Evolutionary conservation across 2,113 vertebrate genomes (phyloP).

Genomic region (Notarius quadriscutis): DNA sequence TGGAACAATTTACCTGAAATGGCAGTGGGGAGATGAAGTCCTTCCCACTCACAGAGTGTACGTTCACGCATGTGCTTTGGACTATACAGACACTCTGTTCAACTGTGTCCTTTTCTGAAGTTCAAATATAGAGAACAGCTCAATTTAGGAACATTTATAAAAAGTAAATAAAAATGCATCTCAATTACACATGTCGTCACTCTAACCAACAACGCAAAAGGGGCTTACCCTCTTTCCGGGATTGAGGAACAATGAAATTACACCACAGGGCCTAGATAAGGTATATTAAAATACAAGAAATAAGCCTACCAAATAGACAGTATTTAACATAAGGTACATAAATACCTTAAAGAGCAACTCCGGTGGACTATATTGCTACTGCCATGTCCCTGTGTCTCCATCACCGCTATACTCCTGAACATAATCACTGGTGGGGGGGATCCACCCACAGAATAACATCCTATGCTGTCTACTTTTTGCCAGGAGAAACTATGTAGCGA

Average conservation of each 20-base stretch:
- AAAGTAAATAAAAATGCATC: too few species aligned
- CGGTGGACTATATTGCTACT: background rate
- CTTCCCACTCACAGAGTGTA: conserved; percentile 91
- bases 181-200: background rate
- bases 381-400: background rate
- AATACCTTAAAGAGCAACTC: background rate
- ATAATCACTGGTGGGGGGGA: background rate
- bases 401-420: background rate
- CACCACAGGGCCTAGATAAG: conserved; percentile 91
- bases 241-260: conserved; percentile 83
- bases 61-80: conserved; percentile 90
- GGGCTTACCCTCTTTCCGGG: conserved; percentile 79
- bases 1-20: conserved; percentile 80
- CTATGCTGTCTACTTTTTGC: background rate
- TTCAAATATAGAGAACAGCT: conserved; percentile 11
- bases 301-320: background rate
- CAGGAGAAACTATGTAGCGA: background rate
- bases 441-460: background rate
- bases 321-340: background rate
- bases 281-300: conserved; percentile 8
- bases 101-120: conserved; percentile 66
- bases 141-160: background rate
- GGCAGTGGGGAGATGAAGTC: conserved; percentile 94
- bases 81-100: conserved; percentile 88
- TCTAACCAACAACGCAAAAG: background rate